Percentiles rank a stretch among this genome's conserved stretches.
Evolutionary conservation across 2,888 invertebrate species (phyloP).

Genomic region (Sarcophaga rosellei): DNA sequence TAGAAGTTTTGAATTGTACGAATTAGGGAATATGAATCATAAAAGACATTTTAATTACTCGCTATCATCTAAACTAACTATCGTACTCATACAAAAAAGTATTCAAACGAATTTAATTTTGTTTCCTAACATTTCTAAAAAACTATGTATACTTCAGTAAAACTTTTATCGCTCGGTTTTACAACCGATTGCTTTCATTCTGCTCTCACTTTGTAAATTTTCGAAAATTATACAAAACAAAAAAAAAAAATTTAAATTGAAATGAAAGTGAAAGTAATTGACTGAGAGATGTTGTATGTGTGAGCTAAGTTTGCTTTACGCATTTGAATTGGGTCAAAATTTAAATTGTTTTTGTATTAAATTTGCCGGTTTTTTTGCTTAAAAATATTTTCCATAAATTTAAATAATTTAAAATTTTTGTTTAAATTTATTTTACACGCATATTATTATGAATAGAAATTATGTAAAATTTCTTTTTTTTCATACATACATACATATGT

Average conservation of each 20-base stretch:
- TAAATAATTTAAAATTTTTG: background rate
- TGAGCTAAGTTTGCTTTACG: background rate
- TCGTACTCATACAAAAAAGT: too few species aligned
- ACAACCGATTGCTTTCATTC: background rate
- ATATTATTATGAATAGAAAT: background rate
- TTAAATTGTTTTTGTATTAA: slow-evolving; percentile 8
- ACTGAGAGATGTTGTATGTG: background rate
- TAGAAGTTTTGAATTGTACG: too few species aligned
- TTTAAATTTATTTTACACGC: slow-evolving; percentile 23
- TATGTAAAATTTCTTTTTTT: background rate
- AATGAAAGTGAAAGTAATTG: slow-evolving; percentile 51
- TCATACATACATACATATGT: background rate
- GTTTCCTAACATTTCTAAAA: too few species aligned
- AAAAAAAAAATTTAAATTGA: background rate
- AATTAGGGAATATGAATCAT: too few species aligned
- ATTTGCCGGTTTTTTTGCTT: background rate
- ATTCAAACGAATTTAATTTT: too few species aligned
- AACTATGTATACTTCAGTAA: background rate
- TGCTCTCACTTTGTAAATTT: background rate
- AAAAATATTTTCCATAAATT: background rate
- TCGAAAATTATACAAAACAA: background rate
- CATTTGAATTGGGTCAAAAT: slow-evolving; percentile 37
- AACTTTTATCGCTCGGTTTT: background rate
- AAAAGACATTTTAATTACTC: too few species aligned
- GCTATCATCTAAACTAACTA: too few species aligned